Conservation (phyloP, 2,888 invertebrate species). For the Neocrepidodera transversa region DNA sequence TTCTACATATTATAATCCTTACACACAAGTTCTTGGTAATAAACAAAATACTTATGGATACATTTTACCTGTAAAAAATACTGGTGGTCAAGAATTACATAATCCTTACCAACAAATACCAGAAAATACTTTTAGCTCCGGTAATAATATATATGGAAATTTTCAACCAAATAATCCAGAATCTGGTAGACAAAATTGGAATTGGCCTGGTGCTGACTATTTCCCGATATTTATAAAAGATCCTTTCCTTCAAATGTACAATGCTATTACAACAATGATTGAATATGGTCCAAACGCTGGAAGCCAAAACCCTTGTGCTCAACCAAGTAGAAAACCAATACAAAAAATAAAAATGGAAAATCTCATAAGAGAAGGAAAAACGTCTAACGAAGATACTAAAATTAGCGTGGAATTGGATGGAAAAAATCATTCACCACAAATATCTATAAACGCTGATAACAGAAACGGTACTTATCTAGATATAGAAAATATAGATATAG, state of each 20-base stretch:
- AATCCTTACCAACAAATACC: no score
- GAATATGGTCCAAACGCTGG: conserved; percentile 68
- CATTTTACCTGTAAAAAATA: conserved; percentile 14
- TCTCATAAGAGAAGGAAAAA: conserved; percentile 32
- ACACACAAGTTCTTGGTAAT: conserved; percentile 26
- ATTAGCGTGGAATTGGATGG: conserved; percentile 33
- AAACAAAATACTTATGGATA: conserved; percentile 26
- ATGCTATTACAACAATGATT: conserved; percentile 64
- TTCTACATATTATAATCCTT: conserved; percentile 34
- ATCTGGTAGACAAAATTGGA: conserved; percentile 48
- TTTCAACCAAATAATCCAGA: conserved; percentile 24
- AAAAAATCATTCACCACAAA: conserved; percentile 25
- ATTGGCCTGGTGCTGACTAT: conserved; percentile 64
- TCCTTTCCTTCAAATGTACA: conserved; percentile 64
- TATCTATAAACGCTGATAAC: conserved; percentile 31
- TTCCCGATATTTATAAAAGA: conserved; percentile 68
- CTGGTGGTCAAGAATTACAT: conserved; percentile 10
- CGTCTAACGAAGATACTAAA: conserved; percentile 26
- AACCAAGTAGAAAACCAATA: conserved; percentile 27
- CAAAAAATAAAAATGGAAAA: conserved; percentile 21
- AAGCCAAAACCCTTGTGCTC: conserved; percentile 42
- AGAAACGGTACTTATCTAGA: conserved; percentile 36
- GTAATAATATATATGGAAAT: conserved; percentile 32
- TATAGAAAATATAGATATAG: conserved; percentile 43
- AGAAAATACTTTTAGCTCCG: not conserved